Base-by-base conservation (phyloP, 2,888 invertebrate species). In the Rhingia rostrata region DNA sequence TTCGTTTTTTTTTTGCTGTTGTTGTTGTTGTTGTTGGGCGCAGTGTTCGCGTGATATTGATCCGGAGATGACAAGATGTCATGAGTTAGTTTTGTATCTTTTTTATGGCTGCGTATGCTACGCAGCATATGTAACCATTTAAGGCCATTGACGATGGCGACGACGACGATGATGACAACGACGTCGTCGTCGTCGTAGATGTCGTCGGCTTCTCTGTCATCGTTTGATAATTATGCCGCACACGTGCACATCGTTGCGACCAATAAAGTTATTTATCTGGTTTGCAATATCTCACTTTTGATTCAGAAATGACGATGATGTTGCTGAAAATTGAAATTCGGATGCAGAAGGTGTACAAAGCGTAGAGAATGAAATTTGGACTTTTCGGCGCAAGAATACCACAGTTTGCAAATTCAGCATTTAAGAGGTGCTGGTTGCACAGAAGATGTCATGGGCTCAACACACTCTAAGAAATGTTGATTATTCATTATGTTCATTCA, bases 181-280 rank as follows among this genome's bases (percentile, higher is more conserved):
- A 45, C 6, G 56, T 51, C 49, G 51, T 43, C 49, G 10, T 14
- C 53, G 37, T 39, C 12, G 60, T 43, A 33, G 53, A 53, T 39
- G 77, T 61, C 61, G 77, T 61, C 61, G 69, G 69, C 77, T 45
- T 54, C 69, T 69, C 77, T 77, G 77, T 77, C 61, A 69, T 69
- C 54, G 69, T 53, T 54, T 70, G 66, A 79, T 86, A 83, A 86
- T 80, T 86, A 86, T 86, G 83, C 86, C 77, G 82, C 61, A 74
- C 86, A 86, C 86, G 86, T 86, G 86, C 83, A 86, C n/a, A 66
- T 77, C 70, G 82, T 80, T 72, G 77, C 77, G 78, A 49, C 77
- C 63, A 80, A 73, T 73, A 73, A 80, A 72, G 79, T 77, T 77
- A 77, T 87, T 81, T 72, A 70, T 81, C 54, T 78, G 41, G 69